These are phyloP conservation scores for Nasua narica DNA, from an alignment of 2,797 vertebrate species.

Conservation along the genomic window DNA sequence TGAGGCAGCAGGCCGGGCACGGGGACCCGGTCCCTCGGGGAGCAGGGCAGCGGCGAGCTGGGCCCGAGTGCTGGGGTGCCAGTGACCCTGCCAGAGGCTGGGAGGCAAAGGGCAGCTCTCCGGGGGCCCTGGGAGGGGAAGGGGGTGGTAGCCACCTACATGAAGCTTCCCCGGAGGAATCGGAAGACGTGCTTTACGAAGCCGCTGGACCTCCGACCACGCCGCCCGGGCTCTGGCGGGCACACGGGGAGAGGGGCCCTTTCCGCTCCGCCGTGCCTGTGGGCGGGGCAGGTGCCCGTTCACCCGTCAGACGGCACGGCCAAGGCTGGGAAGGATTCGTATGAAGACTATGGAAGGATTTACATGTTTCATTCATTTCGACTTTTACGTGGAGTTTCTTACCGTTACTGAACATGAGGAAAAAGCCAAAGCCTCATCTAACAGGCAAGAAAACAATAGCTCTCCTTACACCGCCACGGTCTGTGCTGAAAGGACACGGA, in stretches of 20 bases:
- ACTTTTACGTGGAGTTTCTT: not conserved
- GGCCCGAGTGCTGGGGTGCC: rapidly evolving
- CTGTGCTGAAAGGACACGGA: not conserved
- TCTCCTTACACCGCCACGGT: rapidly evolving
- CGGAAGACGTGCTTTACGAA: not conserved
- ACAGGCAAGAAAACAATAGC: not conserved
- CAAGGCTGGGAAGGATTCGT: too few relatives aligned
- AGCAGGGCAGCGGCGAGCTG: not conserved
- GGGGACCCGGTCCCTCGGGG: not conserved
- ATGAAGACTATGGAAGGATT: not conserved
- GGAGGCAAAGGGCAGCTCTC: not conserved
- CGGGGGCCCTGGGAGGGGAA: not conserved
- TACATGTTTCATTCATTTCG: not conserved
- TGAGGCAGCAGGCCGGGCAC: not conserved
- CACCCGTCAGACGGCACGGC: not conserved
- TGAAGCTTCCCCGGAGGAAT: not conserved
- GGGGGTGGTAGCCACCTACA: not conserved
- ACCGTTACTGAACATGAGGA: not conserved
- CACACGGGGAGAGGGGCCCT: not conserved
- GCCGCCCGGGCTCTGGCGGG: constrained; percentile 11
- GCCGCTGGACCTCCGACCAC: not conserved
- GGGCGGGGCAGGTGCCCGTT: not conserved
- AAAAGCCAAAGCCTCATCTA: not conserved
- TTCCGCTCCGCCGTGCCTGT: not conserved
- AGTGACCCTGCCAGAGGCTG: not conserved